Base-by-base conservation (phyloP, 2,888 invertebrate species). In the Melolontha melolontha region DNA sequence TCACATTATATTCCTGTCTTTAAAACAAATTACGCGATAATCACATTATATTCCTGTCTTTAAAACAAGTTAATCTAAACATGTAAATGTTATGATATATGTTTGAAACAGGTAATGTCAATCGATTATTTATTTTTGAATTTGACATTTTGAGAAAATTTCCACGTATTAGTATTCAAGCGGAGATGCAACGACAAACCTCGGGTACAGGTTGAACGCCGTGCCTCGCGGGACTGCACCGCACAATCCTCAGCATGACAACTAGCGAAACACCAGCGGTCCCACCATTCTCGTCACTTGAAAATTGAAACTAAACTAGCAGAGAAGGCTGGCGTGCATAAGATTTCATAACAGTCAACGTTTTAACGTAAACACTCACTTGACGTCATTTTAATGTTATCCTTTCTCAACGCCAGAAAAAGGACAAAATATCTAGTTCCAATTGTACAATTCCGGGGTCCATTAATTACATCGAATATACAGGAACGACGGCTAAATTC, bases 191-290 rank as follows among this genome's bases (percentile, higher is more conserved):
- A 72, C 51, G 75, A 76, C 76, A 79, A 78, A 79, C 79, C 80
- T 79, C 78, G 77, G 77, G 74, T 78, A 78, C 75, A 79, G 78
- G 79, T 79, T 78, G 79, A 78, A 79, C 79, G 78, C 79, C 78
- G 77, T 75, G 75, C 76, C 79, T 71, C 78, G 55, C 66, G 79
- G 77, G 79, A 78, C 69, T 69, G 70, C 75, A 74, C 73, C 71
- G 77, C 76, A 75, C 77, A 79, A 79, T 78, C 77, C 77, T 77
- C 75, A 74, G 78, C 78, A 79, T 79, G 77, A 76, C 78, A 79
- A 79, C 78, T 75, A 77, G 75, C 73, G 70, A 69, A 71, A 34
- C 34, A 75, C 66, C 71, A 69, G 70, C 51, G 63, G 69, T 68
- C 67, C 72, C 63, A 67, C 72, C 72, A 70, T 72, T 66, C 10